A percentile compares a stretch with the other conserved stretches of the same genome.
These are phyloP conservation scores for Melanotaenia nigrans DNA, from an alignment of 2,797 vertebrate genomes.

Conservation along the genomic window DNA sequence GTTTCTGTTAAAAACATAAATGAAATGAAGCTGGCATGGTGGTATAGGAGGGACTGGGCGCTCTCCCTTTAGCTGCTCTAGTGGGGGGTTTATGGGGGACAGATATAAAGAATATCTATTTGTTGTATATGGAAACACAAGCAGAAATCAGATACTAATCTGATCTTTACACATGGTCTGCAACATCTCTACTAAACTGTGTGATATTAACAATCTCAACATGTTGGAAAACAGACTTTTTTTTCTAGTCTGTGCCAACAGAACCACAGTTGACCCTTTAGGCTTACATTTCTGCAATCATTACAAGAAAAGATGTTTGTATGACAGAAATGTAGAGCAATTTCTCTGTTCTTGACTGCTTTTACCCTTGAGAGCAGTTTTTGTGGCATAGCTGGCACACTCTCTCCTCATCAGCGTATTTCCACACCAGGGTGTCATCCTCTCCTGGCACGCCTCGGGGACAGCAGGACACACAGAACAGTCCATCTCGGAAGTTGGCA, in stretches of 20 bases:
- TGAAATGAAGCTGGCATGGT: too few species aligned
- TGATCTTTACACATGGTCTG: background rate
- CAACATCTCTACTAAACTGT: constrained; percentile 2
- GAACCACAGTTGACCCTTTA: constrained; percentile 23
- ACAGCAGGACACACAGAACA: constrained; percentile 91
- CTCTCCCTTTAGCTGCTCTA: too few species aligned
- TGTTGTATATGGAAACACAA: background rate
- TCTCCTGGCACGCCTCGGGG: constrained; percentile 89
- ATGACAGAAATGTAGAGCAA: constrained; percentile 5
- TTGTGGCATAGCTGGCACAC: constrained; percentile 92
- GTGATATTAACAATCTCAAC: constrained; percentile 19
- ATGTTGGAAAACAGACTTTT: background rate
- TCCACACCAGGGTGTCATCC: constrained; percentile 90
- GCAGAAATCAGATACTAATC: background rate
- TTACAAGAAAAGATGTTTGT: constrained; percentile 35
- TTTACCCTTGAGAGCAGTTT: constrained; percentile 93
- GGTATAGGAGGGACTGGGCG: too few species aligned
- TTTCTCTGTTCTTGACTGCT: constrained; percentile 10
- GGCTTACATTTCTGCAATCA: constrained; percentile 16
- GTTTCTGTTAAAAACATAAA: too few species aligned
- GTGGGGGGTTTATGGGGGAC: too few species aligned
- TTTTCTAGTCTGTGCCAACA: background rate
- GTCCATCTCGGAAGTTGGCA: constrained; percentile 90
- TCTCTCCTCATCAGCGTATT: constrained; percentile 85
- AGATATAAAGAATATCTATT: background rate